Evolutionary conservation across 2,888 invertebrate genomes (phyloP).

Genomic region (Nephrocerus scutellatus): DNA sequence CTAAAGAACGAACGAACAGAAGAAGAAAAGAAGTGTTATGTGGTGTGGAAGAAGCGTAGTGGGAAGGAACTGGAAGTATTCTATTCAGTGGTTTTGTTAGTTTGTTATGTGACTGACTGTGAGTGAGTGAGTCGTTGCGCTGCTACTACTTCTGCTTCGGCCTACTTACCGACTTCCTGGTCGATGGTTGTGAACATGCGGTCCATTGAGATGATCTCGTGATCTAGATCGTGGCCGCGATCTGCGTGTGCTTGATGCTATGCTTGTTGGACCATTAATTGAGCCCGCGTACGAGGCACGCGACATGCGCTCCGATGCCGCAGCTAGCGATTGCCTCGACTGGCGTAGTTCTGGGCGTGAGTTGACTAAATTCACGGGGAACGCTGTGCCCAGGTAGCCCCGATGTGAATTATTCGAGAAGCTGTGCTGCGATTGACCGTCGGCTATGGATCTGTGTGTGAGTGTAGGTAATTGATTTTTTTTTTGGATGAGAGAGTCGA

Average conservation of each 20-base stretch:
- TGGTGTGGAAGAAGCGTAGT: slow-evolving; percentile 12
- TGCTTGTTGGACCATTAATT: slow-evolving; percentile 55
- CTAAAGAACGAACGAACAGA: no score
- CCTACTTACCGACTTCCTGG: slow-evolving; percentile 66
- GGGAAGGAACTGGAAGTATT: slow-evolving; percentile 8
- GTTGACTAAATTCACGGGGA: slow-evolving; percentile 69
- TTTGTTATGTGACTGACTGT: background rate
- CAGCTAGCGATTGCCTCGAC: slow-evolving; percentile 77
- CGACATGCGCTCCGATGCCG: slow-evolving; percentile 73
- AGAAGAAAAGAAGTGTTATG: background rate
- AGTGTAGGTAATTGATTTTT: slow-evolving; percentile 6
- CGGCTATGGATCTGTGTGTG: slow-evolving; percentile 64
- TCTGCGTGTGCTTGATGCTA: slow-evolving; percentile 58
- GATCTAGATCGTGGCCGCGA: slow-evolving; percentile 72
- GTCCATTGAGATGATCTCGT: slow-evolving; percentile 55
- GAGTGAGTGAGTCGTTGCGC: slow-evolving; percentile 1
- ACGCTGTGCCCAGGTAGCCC: slow-evolving; percentile 59
- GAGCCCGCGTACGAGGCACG: slow-evolving; percentile 64
- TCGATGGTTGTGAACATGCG: slow-evolving; percentile 51
- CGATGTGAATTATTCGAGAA: slow-evolving; percentile 76
- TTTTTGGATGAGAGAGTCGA: background rate
- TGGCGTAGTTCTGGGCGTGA: slow-evolving; percentile 76
- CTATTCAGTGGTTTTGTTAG: background rate
- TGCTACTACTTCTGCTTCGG: slow-evolving; percentile 13
- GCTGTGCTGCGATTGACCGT: slow-evolving; percentile 84